Base-by-base conservation (phyloP, 1,140 invertebrate genomes). In the Leucophenga varia region DNA sequence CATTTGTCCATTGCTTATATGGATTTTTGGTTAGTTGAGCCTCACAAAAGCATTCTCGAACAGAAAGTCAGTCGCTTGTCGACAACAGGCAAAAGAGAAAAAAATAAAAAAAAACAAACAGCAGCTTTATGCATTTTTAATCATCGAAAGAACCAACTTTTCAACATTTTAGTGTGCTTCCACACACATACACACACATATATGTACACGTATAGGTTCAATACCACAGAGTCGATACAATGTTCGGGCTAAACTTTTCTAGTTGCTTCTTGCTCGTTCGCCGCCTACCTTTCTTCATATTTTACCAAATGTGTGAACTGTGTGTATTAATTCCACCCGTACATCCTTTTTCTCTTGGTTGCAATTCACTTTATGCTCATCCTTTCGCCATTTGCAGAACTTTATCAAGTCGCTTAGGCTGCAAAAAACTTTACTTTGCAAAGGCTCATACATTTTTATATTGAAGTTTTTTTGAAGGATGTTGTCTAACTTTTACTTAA, bases 151-250 rank as follows among this genome's bases (percentile, higher is more conserved):
- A n/a, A 52, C 59, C 37, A 67, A 65, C 55, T 65, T 65, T n/a
- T n/a, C n/a, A n/a, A n/a, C n/a, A n/a, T n/a, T n/a, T n/a, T 65
- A 63, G 67, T 65, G 63, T 63, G 65, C 53, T 59, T 54, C n/a
- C n/a, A n/a, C n/a, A n/a, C n/a, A n/a, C n/a, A n/a, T n/a, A n/a
- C n/a, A n/a, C n/a, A n/a, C n/a, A n/a, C n/a, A n/a, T n/a, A n/a
- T n/a, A n/a, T n/a, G n/a, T n/a, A n/a, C n/a, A n/a, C n/a, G n/a
- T n/a, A n/a, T n/a, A n/a, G n/a, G n/a, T n/a, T n/a, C n/a, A n/a
- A n/a, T n/a, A n/a, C n/a, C n/a, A n/a, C n/a, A n/a, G n/a, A n/a
- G n/a, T n/a, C n/a, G n/a, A n/a, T n/a, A n/a, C n/a, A n/a, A n/a
- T n/a, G n/a, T n/a, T n/a, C n/a, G n/a, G n/a, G n/a, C n/a, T n/a